A percentile compares a stretch with the other conserved stretches of the same genome.
Conservation (phyloP, 2,888 invertebrate genomes). For the Amorpha juglandis region DNA sequence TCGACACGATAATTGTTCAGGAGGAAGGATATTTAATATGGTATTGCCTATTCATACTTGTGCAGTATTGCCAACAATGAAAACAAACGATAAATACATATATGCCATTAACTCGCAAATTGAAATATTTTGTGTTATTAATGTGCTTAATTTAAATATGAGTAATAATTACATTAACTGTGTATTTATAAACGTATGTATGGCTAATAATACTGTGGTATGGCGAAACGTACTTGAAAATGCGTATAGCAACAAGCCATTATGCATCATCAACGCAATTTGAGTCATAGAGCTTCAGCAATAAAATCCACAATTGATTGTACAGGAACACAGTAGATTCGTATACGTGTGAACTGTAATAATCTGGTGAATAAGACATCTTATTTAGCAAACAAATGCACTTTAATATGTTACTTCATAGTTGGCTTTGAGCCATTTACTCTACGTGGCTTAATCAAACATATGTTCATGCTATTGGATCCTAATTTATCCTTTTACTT, state of each 20-base stretch:
- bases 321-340: not conserved
- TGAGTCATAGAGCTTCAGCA: not conserved
- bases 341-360: conserved; percentile 12
- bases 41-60: no score
- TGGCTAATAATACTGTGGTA: no score
- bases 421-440: conserved; percentile 26
- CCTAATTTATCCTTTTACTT: not conserved
- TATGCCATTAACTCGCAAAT: not conserved
- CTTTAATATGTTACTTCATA: not conserved
- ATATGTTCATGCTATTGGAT: not conserved
- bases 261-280: not conserved
- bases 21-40: no score
- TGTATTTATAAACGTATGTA: conserved; percentile 17
- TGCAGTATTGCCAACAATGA: no score
- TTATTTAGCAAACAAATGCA: conserved; percentile 17
- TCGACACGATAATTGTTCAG: no score
- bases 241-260: conserved; percentile 16
- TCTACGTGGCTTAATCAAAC: conserved; percentile 3
- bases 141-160: not conserved
- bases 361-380: conserved; percentile 16
- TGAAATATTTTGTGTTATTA: not conserved
- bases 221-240: conserved; percentile 8
- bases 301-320: not conserved
- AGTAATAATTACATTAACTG: not conserved
- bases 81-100: not conserved